phyloP scores from a whole-genome alignment of 2,797 vertebrate genomes.

The Crocidura indochinensis region DNA sequence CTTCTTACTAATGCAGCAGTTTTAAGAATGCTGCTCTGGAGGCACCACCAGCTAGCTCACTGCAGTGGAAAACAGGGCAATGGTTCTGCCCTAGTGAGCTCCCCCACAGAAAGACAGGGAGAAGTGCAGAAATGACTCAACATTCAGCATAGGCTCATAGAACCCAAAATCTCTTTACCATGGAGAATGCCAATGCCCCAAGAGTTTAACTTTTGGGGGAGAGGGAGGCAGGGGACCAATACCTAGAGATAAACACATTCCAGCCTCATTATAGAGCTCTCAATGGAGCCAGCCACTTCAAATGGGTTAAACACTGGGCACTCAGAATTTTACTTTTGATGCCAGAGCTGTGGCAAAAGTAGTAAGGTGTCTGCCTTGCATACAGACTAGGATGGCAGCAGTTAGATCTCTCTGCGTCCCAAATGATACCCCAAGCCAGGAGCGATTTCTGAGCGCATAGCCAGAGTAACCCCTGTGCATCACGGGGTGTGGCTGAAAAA shows the following conservation, averaged over 20 bases:
- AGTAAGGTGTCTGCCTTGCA: too few relatives aligned
- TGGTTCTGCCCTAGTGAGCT: constrained; percentile 53
- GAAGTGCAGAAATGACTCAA: constrained; percentile 77
- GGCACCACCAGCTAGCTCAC: constrained; percentile 56
- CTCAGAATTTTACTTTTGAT: constrained; percentile 77
- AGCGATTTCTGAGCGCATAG: too few relatives aligned
- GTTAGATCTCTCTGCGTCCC: too few relatives aligned
- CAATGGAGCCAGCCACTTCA: constrained; percentile 79
- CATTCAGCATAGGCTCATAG: constrained; percentile 72
- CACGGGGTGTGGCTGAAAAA: too few relatives aligned
- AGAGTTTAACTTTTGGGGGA: constrained; percentile 59
- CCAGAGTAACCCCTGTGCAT: too few relatives aligned
- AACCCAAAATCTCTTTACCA: constrained; percentile 79
- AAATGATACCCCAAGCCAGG: too few relatives aligned
- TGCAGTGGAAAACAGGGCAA: constrained; percentile 61
- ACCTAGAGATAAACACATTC: constrained; percentile 75
- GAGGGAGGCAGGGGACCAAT: constrained; percentile 50
- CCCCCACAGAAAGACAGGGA: constrained; percentile 25
- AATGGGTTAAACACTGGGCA: constrained; percentile 74
- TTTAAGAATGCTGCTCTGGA: constrained; percentile 6
- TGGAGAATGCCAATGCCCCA: constrained; percentile 71
- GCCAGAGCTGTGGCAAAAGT: too few relatives aligned
- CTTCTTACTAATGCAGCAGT: constrained; percentile 26
- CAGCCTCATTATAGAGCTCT: constrained; percentile 77
- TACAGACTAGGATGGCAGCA: too few relatives aligned